phyloP scores from a whole-genome alignment of 35 echinoderm and acorn worm genomes.

The Apostichopus parvimensis region DNA sequence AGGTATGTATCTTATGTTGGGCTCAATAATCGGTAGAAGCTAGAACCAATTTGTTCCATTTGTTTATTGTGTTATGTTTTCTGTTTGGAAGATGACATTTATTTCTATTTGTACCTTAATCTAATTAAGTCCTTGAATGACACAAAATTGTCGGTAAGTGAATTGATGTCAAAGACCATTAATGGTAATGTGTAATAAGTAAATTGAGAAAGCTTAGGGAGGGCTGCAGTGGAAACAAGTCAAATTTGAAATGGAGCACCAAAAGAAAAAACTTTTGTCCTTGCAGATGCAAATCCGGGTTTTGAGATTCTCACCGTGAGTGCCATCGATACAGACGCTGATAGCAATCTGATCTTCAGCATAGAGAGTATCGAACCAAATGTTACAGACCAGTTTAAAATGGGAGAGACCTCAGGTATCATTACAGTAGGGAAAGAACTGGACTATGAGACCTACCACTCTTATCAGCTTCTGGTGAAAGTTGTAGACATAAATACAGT shows the following conservation, averaged over 20 bases:
- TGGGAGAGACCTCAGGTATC: slow-evolving; percentile 34
- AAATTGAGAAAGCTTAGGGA: too few relatives aligned
- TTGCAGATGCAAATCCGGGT: not conserved
- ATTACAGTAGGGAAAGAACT: slow-evolving; percentile 27
- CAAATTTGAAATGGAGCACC: not conserved
- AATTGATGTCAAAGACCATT: too few relatives aligned
- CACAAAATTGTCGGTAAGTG: too few relatives aligned
- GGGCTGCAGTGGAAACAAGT: too few relatives aligned
- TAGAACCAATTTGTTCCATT: too few relatives aligned
- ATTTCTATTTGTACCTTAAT: too few relatives aligned
- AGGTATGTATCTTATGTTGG: not conserved
- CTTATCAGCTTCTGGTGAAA: slow-evolving; percentile 19
- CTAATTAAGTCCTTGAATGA: too few relatives aligned
- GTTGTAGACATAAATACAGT: slow-evolving; percentile 60
- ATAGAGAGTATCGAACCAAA: not conserved
- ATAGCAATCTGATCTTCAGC: slow-evolving; percentile 11
- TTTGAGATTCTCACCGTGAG: not conserved
- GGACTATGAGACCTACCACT: slow-evolving; percentile 47
- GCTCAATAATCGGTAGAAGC: too few relatives aligned
- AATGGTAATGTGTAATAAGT: too few relatives aligned
- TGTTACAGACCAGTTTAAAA: slow-evolving; percentile 37
- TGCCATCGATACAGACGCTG: slow-evolving; percentile 54
- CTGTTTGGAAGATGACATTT: too few relatives aligned
- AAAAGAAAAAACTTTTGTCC: not conserved
- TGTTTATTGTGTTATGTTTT: too few relatives aligned